These are phyloP conservation scores for Pangasius larnaudii DNA, from an alignment of 2,797 vertebrate species.

Conservation along the genomic window DNA sequence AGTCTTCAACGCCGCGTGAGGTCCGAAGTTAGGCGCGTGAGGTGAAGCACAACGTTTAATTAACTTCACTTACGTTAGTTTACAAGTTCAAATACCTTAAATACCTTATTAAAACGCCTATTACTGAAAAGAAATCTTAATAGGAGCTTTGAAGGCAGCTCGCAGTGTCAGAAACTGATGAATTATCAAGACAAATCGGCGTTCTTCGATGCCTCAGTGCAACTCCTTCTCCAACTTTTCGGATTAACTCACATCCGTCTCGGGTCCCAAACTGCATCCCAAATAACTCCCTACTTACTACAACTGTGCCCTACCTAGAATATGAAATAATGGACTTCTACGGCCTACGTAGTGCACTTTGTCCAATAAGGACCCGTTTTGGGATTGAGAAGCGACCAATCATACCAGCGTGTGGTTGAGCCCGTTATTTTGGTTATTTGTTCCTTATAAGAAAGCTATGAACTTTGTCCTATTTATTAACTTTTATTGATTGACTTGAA, in stretches of 20 bases:
- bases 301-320: neutral
- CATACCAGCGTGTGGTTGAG: neutral
- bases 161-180: neutral
- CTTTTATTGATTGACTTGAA: neutral
- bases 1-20: neutral
- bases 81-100: neutral
- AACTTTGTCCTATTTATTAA: neutral
- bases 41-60: neutral
- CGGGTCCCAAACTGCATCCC: neutral
- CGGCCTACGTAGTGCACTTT: neutral
- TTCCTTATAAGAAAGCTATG: neutral
- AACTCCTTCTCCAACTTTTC: conserved; percentile 21
- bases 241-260: conserved; percentile 16
- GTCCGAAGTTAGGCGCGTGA: neutral
- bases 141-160: neutral
- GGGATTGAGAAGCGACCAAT: conserved; percentile 17
- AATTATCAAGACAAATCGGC: neutral
- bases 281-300: neutral
- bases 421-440: neutral
- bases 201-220: neutral
- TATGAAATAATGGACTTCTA: too few relatives aligned
- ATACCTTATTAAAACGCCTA: neutral
- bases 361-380: neutral
- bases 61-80: neutral
- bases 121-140: neutral